Evolutionary conservation across 2,888 invertebrate species (phyloP), one percentile per base, ranked within the genome.

Genomic region (Conchocele bisecta): DNA sequence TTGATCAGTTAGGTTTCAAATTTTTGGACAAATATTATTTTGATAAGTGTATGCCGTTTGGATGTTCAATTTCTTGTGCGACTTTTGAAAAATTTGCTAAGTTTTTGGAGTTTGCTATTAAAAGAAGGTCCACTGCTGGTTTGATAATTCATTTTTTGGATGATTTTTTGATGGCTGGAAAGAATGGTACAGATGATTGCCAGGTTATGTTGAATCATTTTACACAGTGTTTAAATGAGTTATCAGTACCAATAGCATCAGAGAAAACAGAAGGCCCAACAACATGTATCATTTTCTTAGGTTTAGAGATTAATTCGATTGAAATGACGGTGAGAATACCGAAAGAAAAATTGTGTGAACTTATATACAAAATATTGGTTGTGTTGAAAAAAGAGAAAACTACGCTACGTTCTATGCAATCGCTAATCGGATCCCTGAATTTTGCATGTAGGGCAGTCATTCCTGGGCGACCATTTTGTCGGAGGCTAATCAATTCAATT

Each of bases 11-110:
- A 20, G 61, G 54, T 35, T 69, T 63, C 31, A 41, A n/a, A 11
- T 56, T 60, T 56, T 35, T 56, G n/a, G 44, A 24, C 17, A 11
- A 46, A 6, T 71, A 26, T 31, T 71, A 65, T 50, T 44, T 56
- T 41, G 63, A 69, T 29, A 68, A 61, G 37, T 41, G 37, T 20
- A 9, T 60, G 13, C 68, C 68, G 2, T 68, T 60, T 50, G 60
- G 56, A 1, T 60, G 60, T 54, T 29, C 48, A 13, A 44, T 68
- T 5, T 42, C 41, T 29, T 68, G 61, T 22, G 50, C 26, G 33
- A 4, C 31, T 2, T 68, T 60, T 28, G 29, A 68, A 3, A 24
- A 39, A 13, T 60, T 67, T 54, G 42, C 60, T 1, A n/a, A 13
- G 17, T 61, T 56, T 33, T 31, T 68, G 3, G 48, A 33, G n/a